Evolutionary conservation across 2,888 invertebrate species (phyloP), one percentile per base, ranked within the genome.

Genomic region (Aporophyla lueneburgensis): DNA sequence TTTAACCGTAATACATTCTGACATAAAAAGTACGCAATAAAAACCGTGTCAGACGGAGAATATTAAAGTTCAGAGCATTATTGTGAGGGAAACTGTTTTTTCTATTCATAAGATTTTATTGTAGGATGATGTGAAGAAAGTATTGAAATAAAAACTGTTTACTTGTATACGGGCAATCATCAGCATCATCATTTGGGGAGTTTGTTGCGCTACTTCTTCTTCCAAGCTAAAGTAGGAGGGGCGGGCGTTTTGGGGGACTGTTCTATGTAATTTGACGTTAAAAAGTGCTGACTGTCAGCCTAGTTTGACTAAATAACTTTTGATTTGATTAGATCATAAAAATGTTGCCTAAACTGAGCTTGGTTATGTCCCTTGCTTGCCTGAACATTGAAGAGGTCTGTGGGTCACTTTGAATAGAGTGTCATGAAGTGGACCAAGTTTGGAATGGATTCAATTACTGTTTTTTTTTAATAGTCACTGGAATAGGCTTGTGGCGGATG

Each of bases 41-140:
- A 86, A 83, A 78, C 58, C 59, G 68, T 83, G 77, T 83, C 78
- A 86, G 71, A 62, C 40, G 54, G 54, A 58, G 78, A 77, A 82
- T 86, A 82, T 86, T 75, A 83, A 67, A 74, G 77, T 77, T 86
- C 83, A 73, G 46, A 58, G 40, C 54, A 61, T 81, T 71, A 71
- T 81, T 71, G 66, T 54, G 70, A n/a, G 40, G 24, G 46, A 71
- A 56, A 65, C 66, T 21, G 66, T 58, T 83, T 83, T 80, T 80
- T 78, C n/a, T 54, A 71, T 73, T 73, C 69, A 63, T 62, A 54
- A 54, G 69, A 67, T 58, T 73, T 67, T 74, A 62, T 63, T 62
- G 16, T 19, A 59, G 14, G 14, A 54, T 53, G n/a, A 68, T 63
- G 33, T 46, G 33, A 21, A 53, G 21, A n/a, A 58, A 16, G 7